Conservation (phyloP, 2,113 vertebrate genomes). For the Rhinogobius similis region DNA sequence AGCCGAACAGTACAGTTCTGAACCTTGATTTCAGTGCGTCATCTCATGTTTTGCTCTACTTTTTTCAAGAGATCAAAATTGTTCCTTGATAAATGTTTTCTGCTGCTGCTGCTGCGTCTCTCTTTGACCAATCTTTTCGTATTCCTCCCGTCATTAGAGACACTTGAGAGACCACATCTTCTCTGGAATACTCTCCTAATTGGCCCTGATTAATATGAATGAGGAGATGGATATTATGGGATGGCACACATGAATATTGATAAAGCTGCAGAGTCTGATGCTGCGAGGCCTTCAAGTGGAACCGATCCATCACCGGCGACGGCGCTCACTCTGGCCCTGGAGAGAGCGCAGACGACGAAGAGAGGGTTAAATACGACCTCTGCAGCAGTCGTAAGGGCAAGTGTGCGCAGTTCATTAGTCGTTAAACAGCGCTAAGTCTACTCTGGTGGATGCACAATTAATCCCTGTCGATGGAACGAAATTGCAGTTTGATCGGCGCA, state of each 20-base stretch:
- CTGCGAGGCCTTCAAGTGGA: slow-evolving; percentile 42
- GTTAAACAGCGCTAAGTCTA: not conserved
- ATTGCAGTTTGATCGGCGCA: not conserved
- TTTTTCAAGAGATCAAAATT: too few relatives aligned
- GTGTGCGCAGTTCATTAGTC: not conserved
- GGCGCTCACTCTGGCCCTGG: slow-evolving; percentile 2
- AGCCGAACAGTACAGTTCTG: too few relatives aligned
- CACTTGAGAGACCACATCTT: slow-evolving; percentile 17
- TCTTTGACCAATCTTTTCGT: too few relatives aligned
- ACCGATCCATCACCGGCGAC: slow-evolving; percentile 51
- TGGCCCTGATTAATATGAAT: slow-evolving; percentile 68
- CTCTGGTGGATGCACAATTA: not conserved
- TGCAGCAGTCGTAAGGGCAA: not conserved
- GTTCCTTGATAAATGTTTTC: not conserved
- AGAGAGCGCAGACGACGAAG: too few relatives aligned
- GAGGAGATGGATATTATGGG: slow-evolving; percentile 67
- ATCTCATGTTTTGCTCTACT: too few relatives aligned
- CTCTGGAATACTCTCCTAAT: slow-evolving; percentile 52
- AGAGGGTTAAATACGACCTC: not conserved
- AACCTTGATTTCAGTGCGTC: too few relatives aligned
- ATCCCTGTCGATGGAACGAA: not conserved
- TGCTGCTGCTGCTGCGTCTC: too few relatives aligned
- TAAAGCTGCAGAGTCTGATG: slow-evolving; percentile 52
- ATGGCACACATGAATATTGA: slow-evolving; percentile 65
- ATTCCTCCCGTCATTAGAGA: not conserved